A percentile compares a stretch with the other conserved stretches of the same genome.
Conservation (phyloP, 1,140 invertebrate genomes). For the Scylla paramamosain region DNA sequence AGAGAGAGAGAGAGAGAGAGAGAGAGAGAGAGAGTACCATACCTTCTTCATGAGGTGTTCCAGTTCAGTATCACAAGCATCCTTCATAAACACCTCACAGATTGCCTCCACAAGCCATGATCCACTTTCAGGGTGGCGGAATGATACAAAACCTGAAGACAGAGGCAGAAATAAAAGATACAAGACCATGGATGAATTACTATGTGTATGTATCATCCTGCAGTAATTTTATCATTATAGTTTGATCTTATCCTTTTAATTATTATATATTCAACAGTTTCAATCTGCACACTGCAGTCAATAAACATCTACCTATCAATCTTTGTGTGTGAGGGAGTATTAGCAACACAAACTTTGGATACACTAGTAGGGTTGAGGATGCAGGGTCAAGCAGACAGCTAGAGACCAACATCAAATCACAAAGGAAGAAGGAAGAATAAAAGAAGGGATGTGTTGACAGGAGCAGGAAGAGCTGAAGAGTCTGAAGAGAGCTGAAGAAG, state of each 20-base stretch:
- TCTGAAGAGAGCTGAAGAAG: too few species aligned
- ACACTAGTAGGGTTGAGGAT: too few species aligned
- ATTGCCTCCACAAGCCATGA: conserved; percentile 75
- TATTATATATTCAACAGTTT: too few species aligned
- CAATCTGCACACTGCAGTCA: too few species aligned
- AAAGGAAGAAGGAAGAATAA: neutral
- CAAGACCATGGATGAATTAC: neutral
- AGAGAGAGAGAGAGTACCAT: neutral
- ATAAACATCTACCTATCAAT: too few species aligned
- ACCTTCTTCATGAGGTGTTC: conserved; percentile 73
- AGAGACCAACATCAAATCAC: neutral
- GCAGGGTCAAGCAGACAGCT: too few species aligned
- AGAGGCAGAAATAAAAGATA: neutral
- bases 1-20: conserved; percentile 3
- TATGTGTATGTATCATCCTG: too few species aligned
- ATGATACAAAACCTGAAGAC: conserved; percentile 72
- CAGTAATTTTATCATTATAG: too few species aligned
- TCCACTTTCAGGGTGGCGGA: conserved; percentile 68
- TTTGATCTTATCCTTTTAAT: too few species aligned
- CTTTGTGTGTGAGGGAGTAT: too few species aligned
- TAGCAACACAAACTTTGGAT: too few species aligned
- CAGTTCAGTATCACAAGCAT: conserved; percentile 63
- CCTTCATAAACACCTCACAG: conserved; percentile 72
- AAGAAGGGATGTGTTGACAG: neutral
- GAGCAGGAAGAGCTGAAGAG: neutral